Evolutionary conservation across 1,140 invertebrate species (phyloP).

Genomic region (Lithobius niger): DNA sequence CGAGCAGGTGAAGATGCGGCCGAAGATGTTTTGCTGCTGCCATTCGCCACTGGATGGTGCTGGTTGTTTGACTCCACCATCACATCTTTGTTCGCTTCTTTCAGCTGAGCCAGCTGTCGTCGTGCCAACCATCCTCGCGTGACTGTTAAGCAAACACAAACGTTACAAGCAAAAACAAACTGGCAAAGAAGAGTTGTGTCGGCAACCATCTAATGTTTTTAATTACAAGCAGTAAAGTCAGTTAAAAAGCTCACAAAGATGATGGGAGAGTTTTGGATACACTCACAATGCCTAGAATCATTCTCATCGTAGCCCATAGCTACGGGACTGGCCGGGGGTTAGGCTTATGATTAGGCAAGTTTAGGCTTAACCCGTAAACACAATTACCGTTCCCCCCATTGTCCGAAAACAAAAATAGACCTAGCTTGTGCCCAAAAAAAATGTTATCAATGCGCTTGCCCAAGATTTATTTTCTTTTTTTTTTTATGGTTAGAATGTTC

Average conservation of each 20-base stretch:
- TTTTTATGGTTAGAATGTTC: no score
- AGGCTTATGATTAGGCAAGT: no score
- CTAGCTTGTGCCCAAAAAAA: no score
- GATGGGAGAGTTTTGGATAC: not conserved
- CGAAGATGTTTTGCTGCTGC: not conserved
- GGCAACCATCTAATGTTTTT: slow-evolving; percentile 1
- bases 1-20: not conserved
- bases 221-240: not conserved
- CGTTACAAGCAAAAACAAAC: not conserved
- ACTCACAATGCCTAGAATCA: not conserved
- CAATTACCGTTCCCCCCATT: no score
- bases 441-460: no score
- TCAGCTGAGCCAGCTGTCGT: not conserved
- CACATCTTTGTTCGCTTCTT: not conserved
- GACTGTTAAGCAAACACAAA: slow-evolving; percentile 2
- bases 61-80: not conserved
- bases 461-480: no score
- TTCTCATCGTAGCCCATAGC: slow-evolving; percentile 15
- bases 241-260: not conserved
- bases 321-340: not conserved
- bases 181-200: not conserved
- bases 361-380: no score
- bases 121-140: slow-evolving; percentile 14
- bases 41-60: not conserved
- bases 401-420: no score